Evolutionary conservation across 2,888 invertebrate genomes (phyloP).

Genomic region (Mesorhabditis belari): DNA sequence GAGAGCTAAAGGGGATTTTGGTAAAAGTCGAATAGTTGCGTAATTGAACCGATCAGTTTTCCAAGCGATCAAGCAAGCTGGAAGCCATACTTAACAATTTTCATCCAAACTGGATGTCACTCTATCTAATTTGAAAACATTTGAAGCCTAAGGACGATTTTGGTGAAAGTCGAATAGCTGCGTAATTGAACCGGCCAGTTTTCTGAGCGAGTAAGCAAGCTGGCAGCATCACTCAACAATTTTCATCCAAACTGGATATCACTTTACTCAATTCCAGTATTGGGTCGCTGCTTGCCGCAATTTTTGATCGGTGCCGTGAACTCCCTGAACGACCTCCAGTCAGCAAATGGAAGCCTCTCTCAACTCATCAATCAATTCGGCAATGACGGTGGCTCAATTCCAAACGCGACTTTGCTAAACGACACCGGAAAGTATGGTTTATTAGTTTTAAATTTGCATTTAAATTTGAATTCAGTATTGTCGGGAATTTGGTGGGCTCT

Average conservation of each 20-base stretch:
- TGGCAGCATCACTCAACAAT: not conserved
- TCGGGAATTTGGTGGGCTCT: constrained; percentile 24
- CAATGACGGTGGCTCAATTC: constrained; percentile 20
- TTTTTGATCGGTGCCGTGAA: constrained; percentile 37
- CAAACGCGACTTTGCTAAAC: constrained; percentile 13
- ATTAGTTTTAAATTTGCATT: not conserved
- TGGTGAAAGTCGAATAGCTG: too few relatives aligned
- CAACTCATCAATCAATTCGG: constrained; percentile 13
- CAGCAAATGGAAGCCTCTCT: constrained; percentile 16
- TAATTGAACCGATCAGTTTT: too few relatives aligned
- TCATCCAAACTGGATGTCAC: too few relatives aligned
- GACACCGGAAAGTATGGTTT: constrained; percentile 14
- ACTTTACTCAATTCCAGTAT: constrained; percentile 18
- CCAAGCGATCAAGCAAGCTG: too few relatives aligned
- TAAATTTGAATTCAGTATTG: constrained; percentile 17
- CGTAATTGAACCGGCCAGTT: too few relatives aligned
- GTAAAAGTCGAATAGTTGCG: too few relatives aligned
- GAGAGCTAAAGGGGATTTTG: too few relatives aligned
- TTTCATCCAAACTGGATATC: not conserved
- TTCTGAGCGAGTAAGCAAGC: too few relatives aligned
- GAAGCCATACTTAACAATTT: too few relatives aligned
- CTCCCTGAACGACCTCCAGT: constrained; percentile 18
- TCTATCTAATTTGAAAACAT: too few relatives aligned
- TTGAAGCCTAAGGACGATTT: too few relatives aligned
- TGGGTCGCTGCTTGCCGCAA: constrained; percentile 48